Evolutionary conservation across 2,113 vertebrate genomes (phyloP).

Genomic region (Phalacrocorax brasilianus): DNA sequence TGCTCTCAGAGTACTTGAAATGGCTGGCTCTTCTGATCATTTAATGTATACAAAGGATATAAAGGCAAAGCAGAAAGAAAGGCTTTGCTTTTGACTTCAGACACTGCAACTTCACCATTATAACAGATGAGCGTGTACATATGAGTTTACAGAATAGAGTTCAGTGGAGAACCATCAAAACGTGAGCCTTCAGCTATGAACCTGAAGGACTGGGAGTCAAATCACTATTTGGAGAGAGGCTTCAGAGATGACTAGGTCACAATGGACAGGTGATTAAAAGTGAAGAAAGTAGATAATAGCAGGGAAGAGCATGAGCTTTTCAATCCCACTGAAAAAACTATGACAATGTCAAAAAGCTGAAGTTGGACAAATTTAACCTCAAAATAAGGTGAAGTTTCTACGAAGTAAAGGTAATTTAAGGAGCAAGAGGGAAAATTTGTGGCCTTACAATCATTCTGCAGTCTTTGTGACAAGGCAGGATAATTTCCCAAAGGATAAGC

Average conservation of each 20-base stretch:
- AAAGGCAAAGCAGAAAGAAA: neutral
- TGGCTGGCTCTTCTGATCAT: neutral
- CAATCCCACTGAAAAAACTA: neutral
- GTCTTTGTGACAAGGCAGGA: neutral
- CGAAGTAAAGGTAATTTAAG: neutral
- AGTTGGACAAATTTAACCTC: neutral
- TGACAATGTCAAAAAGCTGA: neutral
- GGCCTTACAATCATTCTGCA: neutral
- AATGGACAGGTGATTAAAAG: neutral
- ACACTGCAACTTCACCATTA: neutral
- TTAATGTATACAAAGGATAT: neutral
- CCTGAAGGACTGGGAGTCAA: neutral
- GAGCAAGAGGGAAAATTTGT: neutral
- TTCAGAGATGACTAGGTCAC: neutral
- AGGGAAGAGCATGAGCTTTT: neutral
- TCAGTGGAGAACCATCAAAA: neutral
- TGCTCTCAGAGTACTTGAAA: neutral
- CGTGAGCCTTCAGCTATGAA: neutral
- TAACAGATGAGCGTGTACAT: rapidly evolving
- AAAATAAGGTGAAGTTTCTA: neutral
- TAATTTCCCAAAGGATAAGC: neutral
- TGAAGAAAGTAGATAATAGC: neutral
- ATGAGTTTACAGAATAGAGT: neutral
- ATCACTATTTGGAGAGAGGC: neutral
- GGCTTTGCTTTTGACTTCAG: neutral